Percentiles rank a stretch among this genome's conserved stretches.
phyloP scores from a whole-genome alignment of 2,113 vertebrate genomes.

The Stercorarius parasiticus region DNA sequence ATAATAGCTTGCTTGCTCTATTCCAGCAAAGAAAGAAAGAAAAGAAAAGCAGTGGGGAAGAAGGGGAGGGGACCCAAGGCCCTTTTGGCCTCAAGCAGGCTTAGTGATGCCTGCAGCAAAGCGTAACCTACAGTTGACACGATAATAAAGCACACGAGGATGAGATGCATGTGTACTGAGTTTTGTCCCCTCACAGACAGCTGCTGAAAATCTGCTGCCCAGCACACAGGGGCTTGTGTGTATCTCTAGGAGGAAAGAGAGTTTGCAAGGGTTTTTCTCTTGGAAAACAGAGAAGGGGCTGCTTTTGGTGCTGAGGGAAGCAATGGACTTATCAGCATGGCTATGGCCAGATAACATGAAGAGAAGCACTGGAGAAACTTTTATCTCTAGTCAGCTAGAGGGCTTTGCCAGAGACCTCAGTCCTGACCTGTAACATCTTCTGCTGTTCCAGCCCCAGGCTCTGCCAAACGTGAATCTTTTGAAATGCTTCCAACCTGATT shows the following conservation, averaged over 20 bases:
- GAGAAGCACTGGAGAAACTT: neutral
- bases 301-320: neutral
- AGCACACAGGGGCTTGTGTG: neutral
- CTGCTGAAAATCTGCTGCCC: neutral
- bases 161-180: neutral
- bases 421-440: neutral
- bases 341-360: neutral
- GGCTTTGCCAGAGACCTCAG: neutral
- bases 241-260: neutral
- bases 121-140: neutral
- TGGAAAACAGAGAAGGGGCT: neutral
- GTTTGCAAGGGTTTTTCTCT: neutral
- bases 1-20: neutral
- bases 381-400: neutral
- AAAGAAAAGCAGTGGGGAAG: neutral
- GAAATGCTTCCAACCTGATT: neutral
- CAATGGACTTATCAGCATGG: neutral
- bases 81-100: neutral
- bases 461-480: neutral
- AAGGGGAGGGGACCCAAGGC: neutral
- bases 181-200: neutral
- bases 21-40: neutral
- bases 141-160: neutral
- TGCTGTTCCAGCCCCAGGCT: neutral
- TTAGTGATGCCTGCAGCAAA: neutral